Conservation (phyloP, 2,888 invertebrate species). For the Syritta pipiens region DNA sequence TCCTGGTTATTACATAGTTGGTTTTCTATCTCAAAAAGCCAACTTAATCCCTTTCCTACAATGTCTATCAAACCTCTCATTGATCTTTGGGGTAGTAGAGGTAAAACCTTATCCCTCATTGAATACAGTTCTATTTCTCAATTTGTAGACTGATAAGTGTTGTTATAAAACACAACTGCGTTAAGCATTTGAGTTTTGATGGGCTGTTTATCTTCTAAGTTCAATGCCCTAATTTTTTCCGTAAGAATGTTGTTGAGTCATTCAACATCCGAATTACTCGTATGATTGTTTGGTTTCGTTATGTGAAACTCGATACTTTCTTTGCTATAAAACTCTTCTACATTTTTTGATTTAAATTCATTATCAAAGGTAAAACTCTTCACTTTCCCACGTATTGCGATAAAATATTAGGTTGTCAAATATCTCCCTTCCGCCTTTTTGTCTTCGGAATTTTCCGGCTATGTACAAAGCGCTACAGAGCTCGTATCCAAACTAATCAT, state of each 20-base stretch:
- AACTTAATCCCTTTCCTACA: too few species aligned
- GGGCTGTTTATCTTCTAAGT: constrained; percentile 6
- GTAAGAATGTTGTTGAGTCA: neutral
- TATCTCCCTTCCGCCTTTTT: too few species aligned
- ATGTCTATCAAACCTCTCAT: neutral
- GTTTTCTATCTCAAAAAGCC: neutral
- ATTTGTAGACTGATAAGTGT: neutral
- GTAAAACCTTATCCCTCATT: neutral
- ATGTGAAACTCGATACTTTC: constrained; percentile 14
- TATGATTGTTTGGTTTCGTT: constrained; percentile 16
- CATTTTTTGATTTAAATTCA: neutral
- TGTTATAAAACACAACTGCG: neutral
- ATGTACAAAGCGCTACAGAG: too few species aligned
- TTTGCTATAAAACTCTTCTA: neutral
- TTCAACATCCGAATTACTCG: constrained; percentile 10
- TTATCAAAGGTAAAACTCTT: neutral
- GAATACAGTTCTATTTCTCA: neutral
- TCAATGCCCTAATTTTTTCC: neutral
- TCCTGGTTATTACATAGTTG: neutral
- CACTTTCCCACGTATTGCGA: neutral
- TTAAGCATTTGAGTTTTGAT: neutral
- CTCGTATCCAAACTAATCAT: too few species aligned
- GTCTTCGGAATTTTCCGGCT: too few species aligned
- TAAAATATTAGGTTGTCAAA: too few species aligned
- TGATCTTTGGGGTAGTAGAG: neutral